Evolutionary conservation across 2,113 vertebrate genomes (phyloP).

Genomic region (Lota lota): DNA sequence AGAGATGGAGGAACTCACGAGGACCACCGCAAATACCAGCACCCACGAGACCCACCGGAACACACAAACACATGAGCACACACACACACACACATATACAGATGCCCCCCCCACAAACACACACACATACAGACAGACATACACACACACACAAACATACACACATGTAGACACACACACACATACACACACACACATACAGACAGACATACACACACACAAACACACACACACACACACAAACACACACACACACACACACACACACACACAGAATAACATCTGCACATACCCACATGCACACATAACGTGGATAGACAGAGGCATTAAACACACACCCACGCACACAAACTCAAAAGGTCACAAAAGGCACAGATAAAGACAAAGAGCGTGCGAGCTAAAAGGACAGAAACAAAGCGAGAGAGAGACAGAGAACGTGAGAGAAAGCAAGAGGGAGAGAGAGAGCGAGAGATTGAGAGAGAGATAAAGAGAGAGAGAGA

Average conservation of each 20-base stretch:
- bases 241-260: neutral
- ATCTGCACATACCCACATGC: neutral
- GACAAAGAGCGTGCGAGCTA: neutral
- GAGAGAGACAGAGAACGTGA: constrained; percentile 24
- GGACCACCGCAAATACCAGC: constrained; percentile 26
- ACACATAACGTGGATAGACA: neutral
- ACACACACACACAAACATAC: neutral
- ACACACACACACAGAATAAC: neutral
- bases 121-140: constrained; percentile 27
- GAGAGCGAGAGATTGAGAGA: constrained; percentile 27
- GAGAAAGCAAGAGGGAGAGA: neutral
- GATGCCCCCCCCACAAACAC: neutral
- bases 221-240: neutral
- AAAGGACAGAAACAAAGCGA: constrained; percentile 30
- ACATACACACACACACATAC: constrained; percentile 32
- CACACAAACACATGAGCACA: neutral
- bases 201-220: neutral
- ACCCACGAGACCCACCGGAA: constrained; percentile 7
- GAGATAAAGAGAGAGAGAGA: constrained; percentile 37
- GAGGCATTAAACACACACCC: neutral
- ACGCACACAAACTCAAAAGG: neutral
- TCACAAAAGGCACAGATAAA: neutral
- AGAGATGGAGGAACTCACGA: constrained; percentile 28
- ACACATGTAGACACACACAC: neutral
- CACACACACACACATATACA: neutral